These are phyloP conservation scores for Conistra vaccinii DNA, from an alignment of 2,888 invertebrate genomes.

Conservation along the genomic window DNA sequence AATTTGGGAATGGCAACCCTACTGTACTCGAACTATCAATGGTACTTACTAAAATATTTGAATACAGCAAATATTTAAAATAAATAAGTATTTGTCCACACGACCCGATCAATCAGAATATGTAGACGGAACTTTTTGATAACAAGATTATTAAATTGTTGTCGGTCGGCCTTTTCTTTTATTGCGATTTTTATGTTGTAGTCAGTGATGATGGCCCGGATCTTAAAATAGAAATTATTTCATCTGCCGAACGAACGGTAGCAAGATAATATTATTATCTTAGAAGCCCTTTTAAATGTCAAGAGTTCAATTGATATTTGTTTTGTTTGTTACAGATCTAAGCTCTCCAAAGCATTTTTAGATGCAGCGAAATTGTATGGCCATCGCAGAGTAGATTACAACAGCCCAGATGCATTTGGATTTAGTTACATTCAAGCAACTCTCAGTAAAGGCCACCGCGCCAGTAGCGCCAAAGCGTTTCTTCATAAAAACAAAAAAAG, in stretches of 20 bases:
- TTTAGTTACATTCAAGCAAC: constrained; percentile 89
- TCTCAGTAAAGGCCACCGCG: constrained; percentile 86
- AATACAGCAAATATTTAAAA: constrained; percentile 3
- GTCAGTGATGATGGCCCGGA: background rate
- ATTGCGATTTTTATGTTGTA: constrained; percentile 15
- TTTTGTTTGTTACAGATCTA: constrained; percentile 78
- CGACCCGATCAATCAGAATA: constrained; percentile 9
- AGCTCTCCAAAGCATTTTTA: constrained; percentile 92
- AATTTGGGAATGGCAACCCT: too few species aligned
- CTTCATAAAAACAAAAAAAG: constrained; percentile 89
- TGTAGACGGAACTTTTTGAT: background rate
- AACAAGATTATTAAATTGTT: background rate
- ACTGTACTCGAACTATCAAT: constrained; percentile 10
- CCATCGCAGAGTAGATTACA: constrained; percentile 93
- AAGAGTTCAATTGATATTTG: background rate
- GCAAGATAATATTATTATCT: background rate
- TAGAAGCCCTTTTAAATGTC: background rate
- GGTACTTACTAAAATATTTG: constrained; percentile 9
- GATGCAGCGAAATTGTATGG: constrained; percentile 92
- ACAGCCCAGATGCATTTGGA: constrained; percentile 92
- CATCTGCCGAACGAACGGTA: background rate
- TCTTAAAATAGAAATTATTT: constrained; percentile 26
- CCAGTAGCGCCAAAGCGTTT: constrained; percentile 91
- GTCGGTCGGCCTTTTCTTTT: background rate
- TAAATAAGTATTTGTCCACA: background rate